Base-by-base conservation (phyloP, 1,140 invertebrate genomes). In the Drosophila bifasciata region DNA sequence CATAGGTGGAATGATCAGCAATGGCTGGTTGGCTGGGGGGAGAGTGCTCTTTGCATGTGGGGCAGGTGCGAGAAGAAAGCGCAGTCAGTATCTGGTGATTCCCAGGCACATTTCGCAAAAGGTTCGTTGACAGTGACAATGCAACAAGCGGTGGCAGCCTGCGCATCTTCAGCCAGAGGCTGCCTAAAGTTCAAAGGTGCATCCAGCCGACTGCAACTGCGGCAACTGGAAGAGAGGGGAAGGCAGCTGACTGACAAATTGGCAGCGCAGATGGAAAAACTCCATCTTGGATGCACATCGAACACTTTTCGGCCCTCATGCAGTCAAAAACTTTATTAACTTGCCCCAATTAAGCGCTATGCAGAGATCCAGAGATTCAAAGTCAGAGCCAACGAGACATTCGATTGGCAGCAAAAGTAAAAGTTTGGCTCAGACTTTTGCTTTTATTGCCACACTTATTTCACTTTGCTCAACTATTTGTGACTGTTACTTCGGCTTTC, bases 211-310 rank as follows among this genome's bases (percentile, higher is more conserved):
- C 69, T 19, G 49, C 49, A 79, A 50, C 48, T 55, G 50, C 51
- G 52, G 59, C 49, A 74, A 45, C 44, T 51, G n/a, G 57, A 56
- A 59, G 53, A 68, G 53, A 45, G 57, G 79, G 66, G 69, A 62
- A n/a, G n/a, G n/a, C n/a, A n/a, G n/a, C n/a, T n/a, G n/a, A 25
- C 74, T 64, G 83, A 88, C 83, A 86, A 83, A 85, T 81, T 80
- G 76, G 71, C 76, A 41, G 19, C 23, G 23, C 52, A 56, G 39
- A 69, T 64, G 60, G 62, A 64, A 84, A 84, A 77, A 79, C 77
- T 86, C 61, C 60, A 67, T 69, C 40, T 62, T 85, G 72, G 28
- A 9, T 25, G 6, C 28, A 36, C 71, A 84, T 85, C 79, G 85
- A 60, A 79, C 44, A 53, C 50, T 63, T 68, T 56, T 25, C 66